phyloP scores from a whole-genome alignment of 2,797 vertebrate genomes.

The Eidolon dupreanum region DNA sequence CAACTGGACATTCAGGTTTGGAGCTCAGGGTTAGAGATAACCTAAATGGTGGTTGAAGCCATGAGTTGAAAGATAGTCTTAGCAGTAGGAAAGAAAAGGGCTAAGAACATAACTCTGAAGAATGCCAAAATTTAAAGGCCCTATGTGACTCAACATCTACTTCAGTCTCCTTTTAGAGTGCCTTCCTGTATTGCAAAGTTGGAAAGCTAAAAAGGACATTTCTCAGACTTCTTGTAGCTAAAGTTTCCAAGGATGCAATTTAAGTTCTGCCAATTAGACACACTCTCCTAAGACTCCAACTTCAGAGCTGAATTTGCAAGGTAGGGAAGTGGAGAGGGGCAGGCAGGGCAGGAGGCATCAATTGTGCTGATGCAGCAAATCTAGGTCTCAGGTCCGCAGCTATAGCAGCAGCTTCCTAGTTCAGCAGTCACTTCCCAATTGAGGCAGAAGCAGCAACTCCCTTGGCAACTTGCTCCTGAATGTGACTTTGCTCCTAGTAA shows the following conservation, averaged over 20 bases:
- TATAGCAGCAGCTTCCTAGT: neutral
- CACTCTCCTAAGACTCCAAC: neutral
- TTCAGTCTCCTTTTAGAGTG: neutral
- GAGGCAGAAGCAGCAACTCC: neutral
- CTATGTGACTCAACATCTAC: neutral
- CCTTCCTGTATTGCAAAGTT: neutral
- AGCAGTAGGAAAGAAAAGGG: neutral
- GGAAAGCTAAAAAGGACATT: neutral
- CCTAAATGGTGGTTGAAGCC: neutral
- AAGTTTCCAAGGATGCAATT: neutral
- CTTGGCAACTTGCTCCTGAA: neutral
- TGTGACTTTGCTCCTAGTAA: neutral
- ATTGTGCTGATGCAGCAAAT: neutral
- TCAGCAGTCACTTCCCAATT: neutral
- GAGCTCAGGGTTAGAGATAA: neutral
- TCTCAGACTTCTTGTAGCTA: neutral
- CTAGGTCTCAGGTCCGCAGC: neutral
- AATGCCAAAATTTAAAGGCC: neutral
- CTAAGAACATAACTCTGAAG: neutral
- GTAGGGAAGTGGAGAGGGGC: fast-evolving
- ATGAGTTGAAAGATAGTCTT: neutral
- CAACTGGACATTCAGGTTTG: neutral
- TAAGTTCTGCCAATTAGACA: constrained; percentile 2
- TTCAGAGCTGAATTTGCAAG: neutral
- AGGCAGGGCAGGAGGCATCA: neutral